Evolutionary conservation across 2,113 vertebrate species (phyloP).

Genomic region (Haemorhous mexicanus): DNA sequence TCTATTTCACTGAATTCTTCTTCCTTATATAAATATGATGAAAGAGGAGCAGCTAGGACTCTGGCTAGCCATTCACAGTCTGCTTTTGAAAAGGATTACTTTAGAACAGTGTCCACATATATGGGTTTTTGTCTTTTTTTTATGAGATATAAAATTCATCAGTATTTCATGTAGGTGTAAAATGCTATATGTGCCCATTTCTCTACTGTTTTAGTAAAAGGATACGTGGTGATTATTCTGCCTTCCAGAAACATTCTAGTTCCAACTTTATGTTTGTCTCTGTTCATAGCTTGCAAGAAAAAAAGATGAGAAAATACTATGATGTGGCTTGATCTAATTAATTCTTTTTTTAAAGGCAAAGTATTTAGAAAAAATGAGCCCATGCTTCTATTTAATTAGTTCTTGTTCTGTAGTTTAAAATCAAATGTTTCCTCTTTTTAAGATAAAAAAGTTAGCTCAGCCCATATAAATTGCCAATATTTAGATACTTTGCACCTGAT

Average conservation of each 20-base stretch:
- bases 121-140: neutral
- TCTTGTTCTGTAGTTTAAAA: neutral
- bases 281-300: neutral
- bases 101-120: neutral
- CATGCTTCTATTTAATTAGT: neutral
- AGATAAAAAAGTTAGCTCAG: neutral
- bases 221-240: neutral
- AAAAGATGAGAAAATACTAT: neutral
- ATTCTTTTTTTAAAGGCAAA: neutral
- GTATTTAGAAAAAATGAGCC: neutral
- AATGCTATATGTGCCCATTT: neutral
- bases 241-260: neutral
- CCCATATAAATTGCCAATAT: neutral
- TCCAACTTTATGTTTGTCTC: neutral
- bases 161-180: neutral
- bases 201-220: neutral
- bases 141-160: neutral
- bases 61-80: neutral
- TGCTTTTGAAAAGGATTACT: neutral
- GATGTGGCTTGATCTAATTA: neutral
- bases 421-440: neutral
- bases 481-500: neutral
- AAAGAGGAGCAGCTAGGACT: neutral
- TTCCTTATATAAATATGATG: neutral
- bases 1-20: neutral